Base-by-base conservation (phyloP, 2,113 vertebrate genomes). In the Catagonus wagneri region DNA sequence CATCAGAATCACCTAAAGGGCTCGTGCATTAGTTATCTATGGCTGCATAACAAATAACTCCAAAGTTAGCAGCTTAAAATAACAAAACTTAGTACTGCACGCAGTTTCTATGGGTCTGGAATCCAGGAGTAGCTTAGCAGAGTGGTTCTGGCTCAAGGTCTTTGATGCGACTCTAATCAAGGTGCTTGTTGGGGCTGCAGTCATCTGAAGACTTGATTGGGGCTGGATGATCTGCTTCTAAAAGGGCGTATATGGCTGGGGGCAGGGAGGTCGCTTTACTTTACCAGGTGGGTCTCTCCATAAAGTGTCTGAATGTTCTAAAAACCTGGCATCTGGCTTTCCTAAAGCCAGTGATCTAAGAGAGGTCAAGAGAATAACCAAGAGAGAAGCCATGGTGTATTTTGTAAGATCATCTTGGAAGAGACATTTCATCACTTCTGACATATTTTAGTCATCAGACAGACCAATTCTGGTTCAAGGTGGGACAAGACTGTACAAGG, bases 331-430 rank as follows among this genome's bases (percentile, higher is more conserved):
- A 23, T 32, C 23, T 56, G 44, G 22, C 19, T 71, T 83, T 93
- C 58, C 65, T 56, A 85, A 90, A 90, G 29, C 20, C 34, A 83
- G 71, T 23, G 65, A 95, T 32, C 23, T 15, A 80, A 92, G 78
- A 71, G 88, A 94, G 56, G 61, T 34, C 3, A 56, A 88, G 78
- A 92, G 25, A 39, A 56, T 22, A 54, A 75, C 52, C 54, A 92
- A 87, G 75, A 81, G 7, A 39, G 23, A 76, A 79, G 22, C 29
- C 34, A 54, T 2, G 32, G 19, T 29, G 1, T 15, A 34, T 90
- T 94, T 86, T 71, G 66, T 87, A 92, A 92, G 66, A 61, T 56
- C 83, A 92, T 66, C 60, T 84, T n/a, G 23, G 66, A 92, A 75
- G 61, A 83, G 58, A 63, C 25, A 25, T 32, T 71, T 29, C 20